A percentile compares a stretch with the other conserved stretches of the same genome.
These are phyloP conservation scores for Percopsis omiscomaycus DNA, from an alignment of 2,797 vertebrate genomes.

Conservation along the genomic window DNA sequence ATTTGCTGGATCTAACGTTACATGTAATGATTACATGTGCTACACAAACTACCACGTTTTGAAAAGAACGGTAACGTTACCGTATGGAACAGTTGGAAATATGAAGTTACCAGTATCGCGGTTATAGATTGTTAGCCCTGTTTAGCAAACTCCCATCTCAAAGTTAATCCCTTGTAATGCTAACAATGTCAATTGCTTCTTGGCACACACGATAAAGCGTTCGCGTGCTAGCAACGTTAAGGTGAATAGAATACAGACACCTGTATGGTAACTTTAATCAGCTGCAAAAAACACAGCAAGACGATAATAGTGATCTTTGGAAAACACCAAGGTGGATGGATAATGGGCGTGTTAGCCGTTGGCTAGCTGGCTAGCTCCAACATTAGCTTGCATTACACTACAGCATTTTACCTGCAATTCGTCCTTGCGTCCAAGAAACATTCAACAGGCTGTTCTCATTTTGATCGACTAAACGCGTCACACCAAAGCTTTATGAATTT, in stretches of 20 bases:
- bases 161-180: slow-evolving; percentile 55
- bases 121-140: too few relatives aligned
- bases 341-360: not conserved
- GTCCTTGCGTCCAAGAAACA: not conserved
- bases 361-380: slow-evolving; percentile 10
- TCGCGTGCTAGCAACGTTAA: too few relatives aligned
- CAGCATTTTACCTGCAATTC: slow-evolving; percentile 48
- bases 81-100: too few relatives aligned
- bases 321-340: not conserved
- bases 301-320: too few relatives aligned
- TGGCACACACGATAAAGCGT: slow-evolving; percentile 28
- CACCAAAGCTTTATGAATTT: slow-evolving; percentile 41
- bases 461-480: slow-evolving; percentile 10
- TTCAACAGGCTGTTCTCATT: not conserved
- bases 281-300: too few relatives aligned
- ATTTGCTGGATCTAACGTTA: too few relatives aligned
- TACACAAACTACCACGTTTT: too few relatives aligned
- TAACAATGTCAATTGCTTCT: slow-evolving; percentile 29
- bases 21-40: too few relatives aligned
- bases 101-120: too few relatives aligned
- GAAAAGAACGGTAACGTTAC: too few relatives aligned
- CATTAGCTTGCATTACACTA: slow-evolving; percentile 36
- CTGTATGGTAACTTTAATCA: too few relatives aligned
- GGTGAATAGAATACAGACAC: too few relatives aligned
- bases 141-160: not conserved